Percentiles rank a stretch among this genome's conserved stretches.
phyloP scores from a whole-genome alignment of 2,113 vertebrate species.

The Collichthys lucidus region DNA sequence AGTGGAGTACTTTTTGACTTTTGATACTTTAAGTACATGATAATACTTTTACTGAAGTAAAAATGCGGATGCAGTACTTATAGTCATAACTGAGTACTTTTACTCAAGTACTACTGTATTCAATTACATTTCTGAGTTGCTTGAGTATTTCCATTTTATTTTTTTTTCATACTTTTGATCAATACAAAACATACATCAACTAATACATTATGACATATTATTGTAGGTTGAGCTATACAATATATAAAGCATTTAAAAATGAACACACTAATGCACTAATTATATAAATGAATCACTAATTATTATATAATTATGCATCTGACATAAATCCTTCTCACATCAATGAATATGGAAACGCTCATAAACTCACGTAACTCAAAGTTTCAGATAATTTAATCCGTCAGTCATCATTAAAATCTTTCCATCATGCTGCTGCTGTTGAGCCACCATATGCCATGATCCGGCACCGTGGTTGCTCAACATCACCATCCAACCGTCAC shows the following conservation, averaged over 20 bases:
- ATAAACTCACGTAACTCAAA: too few species aligned
- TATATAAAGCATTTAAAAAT: too few species aligned
- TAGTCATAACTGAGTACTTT: not conserved
- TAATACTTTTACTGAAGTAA: not conserved
- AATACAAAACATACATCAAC: not conserved
- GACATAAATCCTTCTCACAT: too few species aligned
- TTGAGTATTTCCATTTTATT: too few species aligned
- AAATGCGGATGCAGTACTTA: too few species aligned
- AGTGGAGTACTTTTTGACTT: not conserved
- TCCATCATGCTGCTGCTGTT: conserved; percentile 14
- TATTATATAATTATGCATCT: not conserved
- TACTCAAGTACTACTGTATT: not conserved
- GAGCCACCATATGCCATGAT: not conserved
- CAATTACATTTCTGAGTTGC: too few species aligned
- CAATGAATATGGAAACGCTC: too few species aligned
- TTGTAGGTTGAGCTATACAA: not conserved
- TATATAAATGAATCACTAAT: not conserved
- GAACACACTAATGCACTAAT: too few species aligned
- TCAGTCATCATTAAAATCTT: not conserved
- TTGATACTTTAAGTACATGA: not conserved
- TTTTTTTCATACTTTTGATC: too few species aligned
- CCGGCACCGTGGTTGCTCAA: too few species aligned
- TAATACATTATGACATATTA: not conserved
- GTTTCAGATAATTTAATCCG: too few species aligned
- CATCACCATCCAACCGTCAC: too few species aligned